Evolutionary conservation across 2,113 vertebrate genomes (phyloP).

Genomic region (Eublepharis macularius): DNA sequence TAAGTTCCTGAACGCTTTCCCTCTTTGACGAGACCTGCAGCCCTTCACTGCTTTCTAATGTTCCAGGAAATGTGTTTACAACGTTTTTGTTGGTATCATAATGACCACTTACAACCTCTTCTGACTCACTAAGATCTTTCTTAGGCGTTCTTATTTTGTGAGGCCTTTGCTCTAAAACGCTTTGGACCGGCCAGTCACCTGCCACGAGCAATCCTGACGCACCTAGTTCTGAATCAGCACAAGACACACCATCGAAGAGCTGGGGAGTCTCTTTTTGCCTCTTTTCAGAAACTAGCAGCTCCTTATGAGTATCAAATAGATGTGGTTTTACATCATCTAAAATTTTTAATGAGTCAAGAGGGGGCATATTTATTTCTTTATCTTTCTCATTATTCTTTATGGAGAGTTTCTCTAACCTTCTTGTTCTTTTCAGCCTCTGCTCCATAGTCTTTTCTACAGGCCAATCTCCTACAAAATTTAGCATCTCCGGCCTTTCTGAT

Average conservation of each 20-base stretch:
- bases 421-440: constrained; percentile 79
- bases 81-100: constrained; percentile 23
- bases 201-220: constrained; percentile 67
- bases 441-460: constrained; percentile 81
- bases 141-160: constrained; percentile 61
- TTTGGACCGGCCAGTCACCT: constrained; percentile 73
- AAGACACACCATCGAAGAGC: constrained; percentile 14
- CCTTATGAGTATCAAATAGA: constrained; percentile 6
- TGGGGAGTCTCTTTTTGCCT: constrained; percentile 15
- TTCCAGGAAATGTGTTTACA: constrained; percentile 41
- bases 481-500: constrained; percentile 50
- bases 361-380: constrained; percentile 14
- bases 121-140: constrained; percentile 17
- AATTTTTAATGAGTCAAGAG: constrained; percentile 26
- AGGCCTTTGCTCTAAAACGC: constrained; percentile 65
- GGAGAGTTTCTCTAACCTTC: constrained; percentile 70
- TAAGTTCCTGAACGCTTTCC: constrained; percentile 21
- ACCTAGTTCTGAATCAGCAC: constrained; percentile 40
- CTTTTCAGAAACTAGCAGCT: constrained; percentile 36
- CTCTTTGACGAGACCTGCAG: constrained; percentile 7
- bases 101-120: constrained; percentile 52
- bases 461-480: constrained; percentile 92
- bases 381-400: constrained; percentile 48
- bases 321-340: constrained; percentile 1
- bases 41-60: constrained; percentile 36